These are phyloP conservation scores for Parotia lawesii DNA, from an alignment of 2,113 vertebrate species.

Conservation along the genomic window DNA sequence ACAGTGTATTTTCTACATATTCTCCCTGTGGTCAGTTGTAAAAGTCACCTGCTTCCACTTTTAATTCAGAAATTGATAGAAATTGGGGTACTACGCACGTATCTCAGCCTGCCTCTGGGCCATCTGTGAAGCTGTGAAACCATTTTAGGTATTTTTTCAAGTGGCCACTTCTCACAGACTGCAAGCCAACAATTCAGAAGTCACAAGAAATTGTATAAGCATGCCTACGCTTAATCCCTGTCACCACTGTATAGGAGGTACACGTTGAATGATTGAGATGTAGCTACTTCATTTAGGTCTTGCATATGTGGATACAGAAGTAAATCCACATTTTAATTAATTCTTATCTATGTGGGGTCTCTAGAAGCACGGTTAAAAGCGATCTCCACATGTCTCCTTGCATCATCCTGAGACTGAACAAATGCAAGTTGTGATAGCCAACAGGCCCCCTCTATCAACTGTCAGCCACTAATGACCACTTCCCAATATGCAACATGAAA, in stretches of 20 bases:
- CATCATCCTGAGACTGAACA: neutral
- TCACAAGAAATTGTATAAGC: neutral
- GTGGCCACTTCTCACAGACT: neutral
- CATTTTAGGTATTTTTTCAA: neutral
- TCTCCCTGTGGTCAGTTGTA: neutral
- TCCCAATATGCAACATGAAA: neutral
- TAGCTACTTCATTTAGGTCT: neutral
- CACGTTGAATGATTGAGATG: neutral
- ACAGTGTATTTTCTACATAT: neutral
- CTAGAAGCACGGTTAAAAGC: neutral
- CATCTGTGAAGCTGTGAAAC: neutral
- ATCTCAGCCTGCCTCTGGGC: neutral
- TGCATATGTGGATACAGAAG: neutral
- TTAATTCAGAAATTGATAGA: neutral
- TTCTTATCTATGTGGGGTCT: neutral
- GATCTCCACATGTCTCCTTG: neutral
- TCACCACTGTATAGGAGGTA: neutral
- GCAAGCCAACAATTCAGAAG: neutral
- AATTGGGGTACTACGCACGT: neutral
- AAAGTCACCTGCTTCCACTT: neutral
- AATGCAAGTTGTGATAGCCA: neutral
- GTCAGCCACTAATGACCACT: neutral
- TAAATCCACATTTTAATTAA: neutral
- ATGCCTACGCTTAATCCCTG: neutral
- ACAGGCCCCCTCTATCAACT: neutral